phyloP scores from a whole-genome alignment of 2,797 vertebrate species.

The Melanotaenia nigrans region DNA sequence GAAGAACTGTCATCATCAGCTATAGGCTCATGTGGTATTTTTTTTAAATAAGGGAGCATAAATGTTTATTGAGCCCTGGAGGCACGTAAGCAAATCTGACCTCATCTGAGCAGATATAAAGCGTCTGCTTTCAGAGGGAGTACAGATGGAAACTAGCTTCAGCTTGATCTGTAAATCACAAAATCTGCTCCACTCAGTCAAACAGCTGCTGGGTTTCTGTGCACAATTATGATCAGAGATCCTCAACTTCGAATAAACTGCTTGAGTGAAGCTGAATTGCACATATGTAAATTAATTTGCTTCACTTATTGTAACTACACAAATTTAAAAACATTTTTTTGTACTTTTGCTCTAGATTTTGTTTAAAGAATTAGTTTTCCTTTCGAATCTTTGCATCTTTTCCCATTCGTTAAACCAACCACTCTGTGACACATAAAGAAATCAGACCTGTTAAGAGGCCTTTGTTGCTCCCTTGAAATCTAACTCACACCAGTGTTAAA shows the following conservation, averaged over 20 bases:
- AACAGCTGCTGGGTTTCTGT: slow-evolving; percentile 56
- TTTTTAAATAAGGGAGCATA: slow-evolving; percentile 35
- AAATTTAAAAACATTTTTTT: not conserved
- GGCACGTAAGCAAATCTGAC: slow-evolving; percentile 70
- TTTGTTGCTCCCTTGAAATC: slow-evolving; percentile 47
- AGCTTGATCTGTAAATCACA: slow-evolving; percentile 56
- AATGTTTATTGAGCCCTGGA: slow-evolving; percentile 73
- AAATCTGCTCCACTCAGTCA: slow-evolving; percentile 43
- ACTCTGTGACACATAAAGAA: slow-evolving; percentile 30
- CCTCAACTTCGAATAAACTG: slow-evolving; percentile 41
- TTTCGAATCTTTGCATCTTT: not conserved
- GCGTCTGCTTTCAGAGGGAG: slow-evolving; percentile 37
- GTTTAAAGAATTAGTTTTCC: not conserved
- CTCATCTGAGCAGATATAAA: slow-evolving; percentile 61
- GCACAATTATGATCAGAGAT: slow-evolving; percentile 47
- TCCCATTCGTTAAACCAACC: slow-evolving; percentile 14
- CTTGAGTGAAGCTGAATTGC: slow-evolving; percentile 24
- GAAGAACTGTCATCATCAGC: slow-evolving; percentile 67
- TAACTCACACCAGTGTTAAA: slow-evolving; percentile 16
- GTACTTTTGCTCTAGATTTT: not conserved
- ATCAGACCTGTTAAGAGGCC: slow-evolving; percentile 32
- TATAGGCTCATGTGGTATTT: slow-evolving; percentile 43
- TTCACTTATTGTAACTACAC: not conserved
- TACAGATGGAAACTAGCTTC: slow-evolving; percentile 64
- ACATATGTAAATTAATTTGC: slow-evolving; percentile 2